phyloP scores from a whole-genome alignment of 2,113 vertebrate genomes.

The Chitala chitala region DNA sequence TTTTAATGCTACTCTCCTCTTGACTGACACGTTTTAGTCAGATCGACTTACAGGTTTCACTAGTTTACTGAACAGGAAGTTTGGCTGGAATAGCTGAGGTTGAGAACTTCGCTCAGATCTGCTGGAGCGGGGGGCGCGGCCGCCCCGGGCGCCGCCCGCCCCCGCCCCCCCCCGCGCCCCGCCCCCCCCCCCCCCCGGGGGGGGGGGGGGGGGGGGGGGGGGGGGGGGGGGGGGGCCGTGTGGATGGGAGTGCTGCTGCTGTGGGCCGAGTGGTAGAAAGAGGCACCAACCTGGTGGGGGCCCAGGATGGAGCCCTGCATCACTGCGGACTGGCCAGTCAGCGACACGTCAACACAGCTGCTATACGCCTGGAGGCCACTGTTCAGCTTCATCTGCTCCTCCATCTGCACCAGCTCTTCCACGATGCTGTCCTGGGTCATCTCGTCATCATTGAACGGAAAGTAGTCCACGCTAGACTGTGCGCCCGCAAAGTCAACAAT shows the following conservation, averaged over 20 bases:
- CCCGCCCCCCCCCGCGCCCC: too few species aligned
- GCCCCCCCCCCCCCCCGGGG: too few species aligned
- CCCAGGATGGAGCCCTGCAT: conserved; percentile 62
- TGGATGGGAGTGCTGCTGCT: conserved; percentile 77
- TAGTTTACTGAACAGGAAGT: too few species aligned
- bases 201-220: too few species aligned
- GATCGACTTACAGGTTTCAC: too few species aligned
- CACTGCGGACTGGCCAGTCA: conserved; percentile 65
- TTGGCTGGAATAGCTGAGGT: too few species aligned
- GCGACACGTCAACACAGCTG: conserved; percentile 62
- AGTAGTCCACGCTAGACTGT: conserved; percentile 76
- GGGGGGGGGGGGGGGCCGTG: too few species aligned
- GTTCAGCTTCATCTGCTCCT: conserved; percentile 94
- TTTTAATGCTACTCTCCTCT: too few species aligned
- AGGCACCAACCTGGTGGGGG: conserved; percentile 59
- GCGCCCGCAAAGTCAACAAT: conserved; percentile 69
- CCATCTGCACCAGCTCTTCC: conserved; percentile 97
- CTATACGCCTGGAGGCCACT: conserved; percentile 68
- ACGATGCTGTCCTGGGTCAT: conserved; percentile 98
- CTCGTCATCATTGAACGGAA: conserved; percentile 91
- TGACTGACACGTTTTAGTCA: too few species aligned
- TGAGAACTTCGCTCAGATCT: too few species aligned
- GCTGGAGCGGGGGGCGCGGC: too few species aligned
- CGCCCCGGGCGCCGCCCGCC: too few species aligned
- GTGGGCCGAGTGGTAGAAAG: conserved; percentile 76